phyloP scores from a whole-genome alignment of 2,888 invertebrate species.

The Drosophila flavopinicola region DNA sequence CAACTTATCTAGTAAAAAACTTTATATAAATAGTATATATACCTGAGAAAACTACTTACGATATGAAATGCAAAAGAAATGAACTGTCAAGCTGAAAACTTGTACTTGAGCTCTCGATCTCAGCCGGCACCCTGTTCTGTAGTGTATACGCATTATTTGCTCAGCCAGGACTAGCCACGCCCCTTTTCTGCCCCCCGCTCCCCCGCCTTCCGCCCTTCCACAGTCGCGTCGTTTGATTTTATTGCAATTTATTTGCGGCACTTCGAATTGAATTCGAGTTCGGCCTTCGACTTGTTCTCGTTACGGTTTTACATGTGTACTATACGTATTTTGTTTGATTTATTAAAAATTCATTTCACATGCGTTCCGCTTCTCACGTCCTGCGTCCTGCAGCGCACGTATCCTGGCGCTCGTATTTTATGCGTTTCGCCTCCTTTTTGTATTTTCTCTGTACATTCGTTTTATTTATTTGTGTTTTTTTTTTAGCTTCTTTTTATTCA shows the following conservation, averaged over 20 bases:
- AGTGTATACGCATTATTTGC: too few species aligned
- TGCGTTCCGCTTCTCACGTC: slow-evolving; percentile 42
- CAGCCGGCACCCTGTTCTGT: too few species aligned
- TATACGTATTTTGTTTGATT: slow-evolving; percentile 42
- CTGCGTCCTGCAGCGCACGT: slow-evolving; percentile 22
- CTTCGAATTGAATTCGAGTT: slow-evolving; percentile 6
- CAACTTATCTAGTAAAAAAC: too few species aligned
- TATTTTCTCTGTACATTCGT: neutral
- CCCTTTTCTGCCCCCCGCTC: too few species aligned
- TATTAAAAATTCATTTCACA: slow-evolving; percentile 62
- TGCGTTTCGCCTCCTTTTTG: slow-evolving; percentile 16
- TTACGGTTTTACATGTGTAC: neutral
- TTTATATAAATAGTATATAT: too few species aligned
- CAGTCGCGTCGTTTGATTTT: slow-evolving; percentile 7
- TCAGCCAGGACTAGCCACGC: too few species aligned
- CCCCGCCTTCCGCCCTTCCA: too few species aligned
- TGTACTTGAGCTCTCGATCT: too few species aligned
- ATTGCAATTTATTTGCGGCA: slow-evolving; percentile 20
- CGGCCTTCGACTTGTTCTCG: neutral
- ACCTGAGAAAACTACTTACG: too few species aligned
- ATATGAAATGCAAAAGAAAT: too few species aligned
- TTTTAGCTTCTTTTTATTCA: slow-evolving; percentile 16
- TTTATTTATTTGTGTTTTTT: slow-evolving; percentile 8
- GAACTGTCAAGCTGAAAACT: too few species aligned
- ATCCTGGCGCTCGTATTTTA: slow-evolving; percentile 19